phyloP scores from a whole-genome alignment of 2,888 invertebrate genomes.

The Tachina fera region DNA sequence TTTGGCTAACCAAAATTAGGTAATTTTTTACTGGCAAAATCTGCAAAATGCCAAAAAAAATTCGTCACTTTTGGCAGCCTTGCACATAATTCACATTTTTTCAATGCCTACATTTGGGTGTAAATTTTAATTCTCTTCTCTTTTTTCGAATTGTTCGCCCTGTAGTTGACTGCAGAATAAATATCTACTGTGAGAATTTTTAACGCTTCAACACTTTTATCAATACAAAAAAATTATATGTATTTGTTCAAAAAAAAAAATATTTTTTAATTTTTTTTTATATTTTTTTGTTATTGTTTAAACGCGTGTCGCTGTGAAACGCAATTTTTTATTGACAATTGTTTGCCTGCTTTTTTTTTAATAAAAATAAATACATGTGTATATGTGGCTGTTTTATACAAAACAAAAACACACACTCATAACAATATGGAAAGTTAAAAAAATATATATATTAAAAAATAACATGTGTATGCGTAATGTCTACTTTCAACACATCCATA shows the following conservation, averaged over 20 bases:
- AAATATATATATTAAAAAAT: constrained; percentile 27
- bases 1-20: too few species aligned
- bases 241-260: constrained; percentile 5
- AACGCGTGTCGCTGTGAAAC: constrained; percentile 57
- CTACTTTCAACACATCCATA: constrained; percentile 50
- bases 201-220: constrained; percentile 65
- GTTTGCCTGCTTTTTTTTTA: constrained; percentile 51
- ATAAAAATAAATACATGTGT: constrained; percentile 22
- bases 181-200: constrained; percentile 62
- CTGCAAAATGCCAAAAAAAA: neutral
- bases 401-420: neutral
- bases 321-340: constrained; percentile 46
- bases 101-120: constrained; percentile 34
- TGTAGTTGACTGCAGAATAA: neutral
- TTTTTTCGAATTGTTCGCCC: neutral
- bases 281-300: constrained; percentile 52
- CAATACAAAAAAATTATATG: constrained; percentile 1
- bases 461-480: constrained; percentile 57
- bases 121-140: constrained; percentile 2
- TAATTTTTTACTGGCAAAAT: too few species aligned
- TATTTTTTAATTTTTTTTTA: constrained; percentile 7
- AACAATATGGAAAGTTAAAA: neutral
- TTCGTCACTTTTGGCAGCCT: neutral
- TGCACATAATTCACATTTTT: constrained; percentile 2
- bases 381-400: constrained; percentile 1